Evolutionary conservation across 1,140 invertebrate species (phyloP), one percentile per base, ranked within the genome.

Genomic region (Calliphora vicina): DNA sequence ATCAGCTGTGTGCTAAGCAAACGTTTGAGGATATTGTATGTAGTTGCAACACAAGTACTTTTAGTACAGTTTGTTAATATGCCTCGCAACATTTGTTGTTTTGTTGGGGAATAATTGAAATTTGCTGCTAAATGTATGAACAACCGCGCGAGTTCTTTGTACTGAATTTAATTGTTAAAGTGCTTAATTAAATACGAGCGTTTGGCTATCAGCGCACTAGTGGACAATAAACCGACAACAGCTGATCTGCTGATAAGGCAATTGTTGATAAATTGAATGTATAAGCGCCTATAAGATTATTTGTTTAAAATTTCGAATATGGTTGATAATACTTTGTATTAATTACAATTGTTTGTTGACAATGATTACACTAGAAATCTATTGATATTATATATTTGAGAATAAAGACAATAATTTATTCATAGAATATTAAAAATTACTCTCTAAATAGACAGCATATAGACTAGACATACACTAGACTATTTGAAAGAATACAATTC

Each of bases 1-100:
- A 23, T 78, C 74, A 78, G 42, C 25, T 78, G 35, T 78, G 74
- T 78, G 10, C 74, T 43, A 42, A 78, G 42, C 23, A 43, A 78
- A 25, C 74, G 74, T 42, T 78, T 78, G 10, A 78, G 74, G 74
- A 17, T 6, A 67, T 5, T 67, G 10, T 20, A 23, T n/a, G 2
- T 10, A 23, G n/a, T 67, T 23, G 45, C 45, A 50, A n/a, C 12
- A 10, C 35, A 35, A 35, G 35, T 35, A 5, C 35, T 35, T 57
- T 57, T 57, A 57, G 45, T 12, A 13, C 15, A 17, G 50, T 13
- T 57, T 57, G 1, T n/a, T 23, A 67, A 20, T 10, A 67, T 20
- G 9, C 61, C n/a, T 4, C 10, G 9, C 0, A 67, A 67, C n/a
- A 23, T 20, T 67, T 67, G 50, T 57, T 57, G 61, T 6, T 67